phyloP scores from a whole-genome alignment of 1,140 invertebrate species.

The Conopomorpha cramerella region DNA sequence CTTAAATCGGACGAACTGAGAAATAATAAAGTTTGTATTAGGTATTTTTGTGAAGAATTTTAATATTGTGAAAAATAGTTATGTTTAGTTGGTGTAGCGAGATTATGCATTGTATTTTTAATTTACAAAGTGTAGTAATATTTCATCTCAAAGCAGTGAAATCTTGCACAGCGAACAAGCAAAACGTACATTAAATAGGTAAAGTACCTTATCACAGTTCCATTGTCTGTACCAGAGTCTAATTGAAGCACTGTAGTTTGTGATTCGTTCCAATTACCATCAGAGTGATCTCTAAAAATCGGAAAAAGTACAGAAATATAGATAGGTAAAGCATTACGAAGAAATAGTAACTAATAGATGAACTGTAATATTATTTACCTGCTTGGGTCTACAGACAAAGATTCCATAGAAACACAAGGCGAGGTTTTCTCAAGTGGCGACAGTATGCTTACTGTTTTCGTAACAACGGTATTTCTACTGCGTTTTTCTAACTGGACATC shows the following conservation, averaged over 20 bases:
- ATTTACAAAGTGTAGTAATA: no score
- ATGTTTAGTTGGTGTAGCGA: no score
- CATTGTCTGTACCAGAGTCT: slow-evolving; percentile 69
- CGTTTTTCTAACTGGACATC: slow-evolving; percentile 20
- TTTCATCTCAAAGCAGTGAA: no score
- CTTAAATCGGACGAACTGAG: slow-evolving; percentile 64
- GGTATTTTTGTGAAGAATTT: no score
- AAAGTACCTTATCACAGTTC: slow-evolving; percentile 57
- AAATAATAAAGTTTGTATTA: slow-evolving; percentile 10
- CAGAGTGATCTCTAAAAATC: slow-evolving; percentile 73
- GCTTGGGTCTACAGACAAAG: slow-evolving; percentile 73
- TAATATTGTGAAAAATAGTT: no score
- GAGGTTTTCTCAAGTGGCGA: slow-evolving; percentile 60
- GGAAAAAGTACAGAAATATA: no score
- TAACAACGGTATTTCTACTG: no score
- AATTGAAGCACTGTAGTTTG: slow-evolving; percentile 81
- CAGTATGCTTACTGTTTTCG: slow-evolving; percentile 28
- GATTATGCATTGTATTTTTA: no score
- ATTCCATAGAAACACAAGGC: slow-evolving; percentile 81
- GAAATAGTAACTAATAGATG: no score
- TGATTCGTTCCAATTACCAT: slow-evolving; percentile 86
- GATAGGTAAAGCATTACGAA: no score
- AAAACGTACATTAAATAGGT: slow-evolving; percentile 1
- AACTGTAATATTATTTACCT: no score
- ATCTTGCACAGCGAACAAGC: no score